phyloP scores from a whole-genome alignment of 2,113 vertebrate species.

The Eulacestoma nigropectus region DNA sequence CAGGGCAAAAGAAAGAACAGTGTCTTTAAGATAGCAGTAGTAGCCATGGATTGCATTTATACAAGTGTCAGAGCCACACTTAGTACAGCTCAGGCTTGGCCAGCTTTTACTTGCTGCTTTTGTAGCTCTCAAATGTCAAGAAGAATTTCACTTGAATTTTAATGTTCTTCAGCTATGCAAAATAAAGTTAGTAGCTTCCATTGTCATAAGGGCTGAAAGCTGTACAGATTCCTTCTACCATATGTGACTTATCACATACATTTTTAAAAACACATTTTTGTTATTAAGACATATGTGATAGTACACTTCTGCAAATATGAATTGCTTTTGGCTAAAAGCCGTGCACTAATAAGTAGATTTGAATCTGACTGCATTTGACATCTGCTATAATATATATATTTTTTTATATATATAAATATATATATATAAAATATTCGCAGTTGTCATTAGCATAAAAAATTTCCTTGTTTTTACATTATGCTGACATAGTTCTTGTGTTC shows the following conservation, averaged over 20 bases:
- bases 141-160: conserved; percentile 64
- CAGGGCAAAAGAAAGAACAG: neutral
- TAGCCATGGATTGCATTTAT: neutral
- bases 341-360: conserved; percentile 72
- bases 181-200: conserved; percentile 55
- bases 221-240: conserved; percentile 67
- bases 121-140: conserved; percentile 52
- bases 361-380: conserved; percentile 73
- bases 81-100: neutral
- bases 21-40: neutral
- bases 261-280: conserved; percentile 73
- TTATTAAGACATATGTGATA: conserved; percentile 78
- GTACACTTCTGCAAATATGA: conserved; percentile 70
- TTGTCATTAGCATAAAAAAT: conserved; percentile 50
- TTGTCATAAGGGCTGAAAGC: conserved; percentile 67
- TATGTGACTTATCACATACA: conserved; percentile 76
- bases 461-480: conserved; percentile 15
- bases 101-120: conserved; percentile 16
- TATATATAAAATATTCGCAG: neutral
- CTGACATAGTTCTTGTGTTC: conserved; percentile 11
- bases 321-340: conserved; percentile 78
- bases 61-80: neutral
- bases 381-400: conserved; percentile 42
- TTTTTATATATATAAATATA: neutral
- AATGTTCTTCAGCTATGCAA: conserved; percentile 49